phyloP scores from a whole-genome alignment of 2,888 invertebrate species.

The Xylocampa areola region DNA sequence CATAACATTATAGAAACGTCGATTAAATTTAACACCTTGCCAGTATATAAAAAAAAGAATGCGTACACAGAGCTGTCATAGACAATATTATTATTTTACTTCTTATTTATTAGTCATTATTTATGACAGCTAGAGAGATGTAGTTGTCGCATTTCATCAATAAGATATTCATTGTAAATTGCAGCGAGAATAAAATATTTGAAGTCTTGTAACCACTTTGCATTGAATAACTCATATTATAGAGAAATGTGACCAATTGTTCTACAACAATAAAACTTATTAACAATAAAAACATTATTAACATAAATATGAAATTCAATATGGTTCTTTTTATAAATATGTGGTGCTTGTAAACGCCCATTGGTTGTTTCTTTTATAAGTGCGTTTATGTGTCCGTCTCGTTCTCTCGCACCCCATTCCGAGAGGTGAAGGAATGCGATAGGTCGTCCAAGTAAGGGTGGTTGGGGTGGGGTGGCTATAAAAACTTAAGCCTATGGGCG shows the following conservation, averaged over 20 bases:
- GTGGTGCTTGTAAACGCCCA: constrained; percentile 53
- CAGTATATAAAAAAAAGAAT: constrained; percentile 18
- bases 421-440: constrained; percentile 70
- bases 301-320: constrained; percentile 42
- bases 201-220: constrained; percentile 19
- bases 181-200: constrained; percentile 23
- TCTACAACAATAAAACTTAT: constrained; percentile 36
- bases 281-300: constrained; percentile 42
- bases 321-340: constrained; percentile 30
- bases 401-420: constrained; percentile 66
- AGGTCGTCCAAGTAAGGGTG: constrained; percentile 68
- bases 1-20: neutral
- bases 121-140: constrained; percentile 5
- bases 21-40: constrained; percentile 2
- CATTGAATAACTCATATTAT: constrained; percentile 32
- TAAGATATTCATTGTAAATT: constrained; percentile 32
- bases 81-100: constrained; percentile 37
- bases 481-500: constrained; percentile 80
- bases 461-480: constrained; percentile 71
- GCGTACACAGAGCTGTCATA: constrained; percentile 13
- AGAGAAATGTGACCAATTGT: constrained; percentile 42
- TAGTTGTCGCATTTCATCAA: constrained; percentile 17
- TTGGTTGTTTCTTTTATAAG: constrained; percentile 55
- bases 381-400: constrained; percentile 72
- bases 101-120: constrained; percentile 23